Conservation (phyloP, 2,888 invertebrate genomes). For the Bombylius major region DNA sequence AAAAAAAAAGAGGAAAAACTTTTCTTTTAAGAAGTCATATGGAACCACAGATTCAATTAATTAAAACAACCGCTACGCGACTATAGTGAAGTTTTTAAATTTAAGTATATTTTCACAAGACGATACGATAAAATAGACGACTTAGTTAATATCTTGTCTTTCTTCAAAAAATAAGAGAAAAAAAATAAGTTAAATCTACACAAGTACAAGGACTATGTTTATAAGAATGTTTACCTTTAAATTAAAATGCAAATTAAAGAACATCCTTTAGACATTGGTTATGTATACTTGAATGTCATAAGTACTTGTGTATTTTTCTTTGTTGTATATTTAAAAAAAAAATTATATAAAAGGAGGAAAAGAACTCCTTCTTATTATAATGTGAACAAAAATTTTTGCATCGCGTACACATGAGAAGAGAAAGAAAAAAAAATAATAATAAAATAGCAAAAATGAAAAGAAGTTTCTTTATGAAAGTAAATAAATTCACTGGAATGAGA, state of each 20-base stretch:
- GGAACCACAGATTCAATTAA: constrained; percentile 6
- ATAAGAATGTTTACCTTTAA: constrained; percentile 12
- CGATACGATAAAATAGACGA: no score
- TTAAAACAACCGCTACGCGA: not conserved
- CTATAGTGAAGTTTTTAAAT: not conserved
- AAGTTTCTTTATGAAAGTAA: no score
- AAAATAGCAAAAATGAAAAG: not conserved
- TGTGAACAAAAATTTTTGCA: not conserved
- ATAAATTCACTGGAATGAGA: no score
- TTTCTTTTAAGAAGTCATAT: no score
- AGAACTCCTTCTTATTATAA: not conserved
- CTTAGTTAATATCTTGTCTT: no score
- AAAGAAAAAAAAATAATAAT: not conserved
- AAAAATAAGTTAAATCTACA: not conserved
- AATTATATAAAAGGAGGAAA: constrained; percentile 3
- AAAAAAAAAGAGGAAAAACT: no score
- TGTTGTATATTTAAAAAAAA: no score
- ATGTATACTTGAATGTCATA: not conserved
- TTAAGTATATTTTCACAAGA: no score
- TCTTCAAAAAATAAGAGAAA: no score
- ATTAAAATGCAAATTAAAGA: constrained; percentile 16
- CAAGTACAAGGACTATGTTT: constrained; percentile 5
- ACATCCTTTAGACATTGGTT: constrained; percentile 10
- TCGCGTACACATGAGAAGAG: not conserved
- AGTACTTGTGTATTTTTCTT: no score